Conservation (phyloP, 1,140 invertebrate genomes). For the Cyclina sinensis region DNA sequence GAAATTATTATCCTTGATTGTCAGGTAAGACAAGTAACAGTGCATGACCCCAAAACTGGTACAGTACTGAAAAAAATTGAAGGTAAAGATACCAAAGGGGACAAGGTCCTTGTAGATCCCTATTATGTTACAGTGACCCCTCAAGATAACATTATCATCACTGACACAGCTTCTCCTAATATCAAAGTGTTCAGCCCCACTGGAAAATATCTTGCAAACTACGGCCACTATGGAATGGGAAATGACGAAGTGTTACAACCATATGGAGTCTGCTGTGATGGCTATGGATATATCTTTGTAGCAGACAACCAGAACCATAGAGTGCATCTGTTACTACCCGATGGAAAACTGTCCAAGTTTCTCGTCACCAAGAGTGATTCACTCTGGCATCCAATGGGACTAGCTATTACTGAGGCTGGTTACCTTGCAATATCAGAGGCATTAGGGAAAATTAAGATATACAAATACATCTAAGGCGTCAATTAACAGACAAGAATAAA, state of each 20-base stretch:
- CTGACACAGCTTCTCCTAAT: constrained; percentile 83
- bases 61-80: constrained; percentile 75
- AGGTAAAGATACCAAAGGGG: constrained; percentile 70
- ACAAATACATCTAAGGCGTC: constrained; percentile 83
- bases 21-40: constrained; percentile 73
- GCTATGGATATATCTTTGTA: constrained; percentile 82
- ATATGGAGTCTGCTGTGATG: constrained; percentile 83
- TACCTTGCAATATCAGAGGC: constrained; percentile 80
- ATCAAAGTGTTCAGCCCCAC: constrained; percentile 79
- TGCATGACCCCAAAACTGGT: constrained; percentile 79
- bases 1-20: constrained; percentile 83
- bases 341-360: constrained; percentile 80
- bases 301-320: constrained; percentile 84
- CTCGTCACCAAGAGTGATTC: constrained; percentile 79
- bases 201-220: constrained; percentile 74
- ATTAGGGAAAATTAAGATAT: constrained; percentile 82
- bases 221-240: constrained; percentile 80
- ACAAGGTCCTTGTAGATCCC: constrained; percentile 80
- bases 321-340: constrained; percentile 81
- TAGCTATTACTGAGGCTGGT: constrained; percentile 78
- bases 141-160: constrained; percentile 79
- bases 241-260: constrained; percentile 82
- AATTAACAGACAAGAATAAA: too few species aligned
- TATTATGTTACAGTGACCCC: constrained; percentile 79
- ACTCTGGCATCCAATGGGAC: constrained; percentile 82